A percentile compares a stretch with the other conserved stretches of the same genome.
These are phyloP conservation scores for Lomographa bimaculata DNA, from an alignment of 2,888 invertebrate genomes.

Conservation along the genomic window DNA sequence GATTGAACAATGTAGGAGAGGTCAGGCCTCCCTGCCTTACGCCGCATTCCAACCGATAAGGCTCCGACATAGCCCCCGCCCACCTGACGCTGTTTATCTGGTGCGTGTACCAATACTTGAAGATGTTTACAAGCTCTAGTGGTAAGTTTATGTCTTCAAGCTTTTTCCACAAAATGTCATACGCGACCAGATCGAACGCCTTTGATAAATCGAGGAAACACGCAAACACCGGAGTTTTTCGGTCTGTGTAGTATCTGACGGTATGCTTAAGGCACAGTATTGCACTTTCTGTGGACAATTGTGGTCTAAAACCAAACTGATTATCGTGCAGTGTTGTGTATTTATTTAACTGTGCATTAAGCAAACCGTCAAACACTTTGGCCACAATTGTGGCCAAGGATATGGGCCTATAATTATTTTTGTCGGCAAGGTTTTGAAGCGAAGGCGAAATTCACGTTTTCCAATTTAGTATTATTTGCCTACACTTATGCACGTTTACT, in stretches of 20 bases:
- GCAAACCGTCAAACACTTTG: conserved; percentile 29
- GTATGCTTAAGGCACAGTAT: conserved; percentile 29
- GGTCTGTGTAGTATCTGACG: conserved; percentile 7
- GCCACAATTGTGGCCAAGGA: conserved; percentile 30
- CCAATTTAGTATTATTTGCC: too few relatives aligned
- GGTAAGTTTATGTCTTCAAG: background rate
- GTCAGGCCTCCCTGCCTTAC: conserved; percentile 8
- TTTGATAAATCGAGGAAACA: conserved; percentile 20
- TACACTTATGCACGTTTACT: too few relatives aligned
- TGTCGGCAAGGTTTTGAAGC: too few relatives aligned
- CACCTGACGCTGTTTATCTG: conserved; percentile 7
- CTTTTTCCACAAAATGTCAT: conserved; percentile 2
- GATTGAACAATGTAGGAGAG: conserved; percentile 9
- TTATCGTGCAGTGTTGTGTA: conserved; percentile 25
- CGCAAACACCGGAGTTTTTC: conserved; percentile 22
- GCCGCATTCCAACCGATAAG: conserved; percentile 1
- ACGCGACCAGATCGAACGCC: conserved; percentile 23
- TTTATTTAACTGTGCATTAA: conserved; percentile 22
- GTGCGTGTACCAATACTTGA: background rate
- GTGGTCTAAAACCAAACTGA: conserved; percentile 32
- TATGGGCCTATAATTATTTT: conserved; percentile 21
- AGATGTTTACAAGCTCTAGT: background rate
- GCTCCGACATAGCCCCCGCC: background rate
- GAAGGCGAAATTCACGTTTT: too few relatives aligned
- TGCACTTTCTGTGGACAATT: conserved; percentile 29